phyloP scores from a whole-genome alignment of 2,113 vertebrate genomes.

The Baryphthengus martii region DNA sequence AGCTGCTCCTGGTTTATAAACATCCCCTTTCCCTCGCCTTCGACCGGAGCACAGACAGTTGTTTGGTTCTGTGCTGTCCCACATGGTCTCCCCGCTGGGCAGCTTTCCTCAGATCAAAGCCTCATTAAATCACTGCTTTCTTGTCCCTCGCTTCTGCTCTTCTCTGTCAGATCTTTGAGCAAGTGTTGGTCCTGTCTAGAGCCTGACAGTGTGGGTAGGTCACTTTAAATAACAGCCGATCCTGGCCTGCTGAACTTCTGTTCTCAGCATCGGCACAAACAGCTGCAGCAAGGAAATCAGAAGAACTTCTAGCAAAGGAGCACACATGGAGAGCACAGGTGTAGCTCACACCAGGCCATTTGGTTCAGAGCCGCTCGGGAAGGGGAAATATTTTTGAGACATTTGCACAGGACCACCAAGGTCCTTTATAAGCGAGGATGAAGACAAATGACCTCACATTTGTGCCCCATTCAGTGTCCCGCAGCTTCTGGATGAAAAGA shows the following conservation, averaged over 20 bases:
- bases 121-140: neutral
- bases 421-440: neutral
- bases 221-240: neutral
- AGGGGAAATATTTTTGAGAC: neutral
- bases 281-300: neutral
- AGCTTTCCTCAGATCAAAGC: slow-evolving; percentile 47
- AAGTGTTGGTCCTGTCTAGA: neutral
- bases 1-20: slow-evolving; percentile 26
- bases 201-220: neutral
- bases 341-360: neutral
- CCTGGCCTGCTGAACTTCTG: neutral
- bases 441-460: neutral
- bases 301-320: neutral
- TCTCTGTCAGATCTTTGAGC: neutral
- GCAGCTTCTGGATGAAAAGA: neutral
- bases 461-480: neutral
- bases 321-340: neutral
- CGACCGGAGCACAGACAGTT: fast-evolving
- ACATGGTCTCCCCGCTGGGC: neutral
- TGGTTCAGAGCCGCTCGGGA: fast-evolving
- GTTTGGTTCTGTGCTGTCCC: neutral
- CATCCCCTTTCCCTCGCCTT: neutral
- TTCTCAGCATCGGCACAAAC: neutral
- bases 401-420: neutral
- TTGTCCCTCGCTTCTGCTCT: neutral